Conservation (phyloP, 2,888 invertebrate genomes). For the Parascotia fuliginaria region DNA sequence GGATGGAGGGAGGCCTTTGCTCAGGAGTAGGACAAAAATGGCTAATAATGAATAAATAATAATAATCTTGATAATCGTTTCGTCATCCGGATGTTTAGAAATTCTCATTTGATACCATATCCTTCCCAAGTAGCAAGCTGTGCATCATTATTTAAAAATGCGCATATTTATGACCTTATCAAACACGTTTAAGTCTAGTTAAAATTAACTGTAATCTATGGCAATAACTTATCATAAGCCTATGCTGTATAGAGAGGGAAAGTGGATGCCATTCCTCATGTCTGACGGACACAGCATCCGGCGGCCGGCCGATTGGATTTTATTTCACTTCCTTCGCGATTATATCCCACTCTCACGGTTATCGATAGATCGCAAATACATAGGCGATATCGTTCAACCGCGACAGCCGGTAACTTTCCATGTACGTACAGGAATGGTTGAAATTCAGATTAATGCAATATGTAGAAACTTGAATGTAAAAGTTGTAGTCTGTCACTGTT, state of each 20-base stretch:
- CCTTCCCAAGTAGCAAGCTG: too few relatives aligned
- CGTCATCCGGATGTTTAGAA: too few relatives aligned
- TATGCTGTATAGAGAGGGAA: conserved; percentile 40
- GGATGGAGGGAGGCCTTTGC: too few relatives aligned
- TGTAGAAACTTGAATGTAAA: conserved; percentile 18
- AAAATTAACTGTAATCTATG: conserved; percentile 1
- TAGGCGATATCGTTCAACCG: conserved; percentile 19
- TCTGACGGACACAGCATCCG: conserved; percentile 41
- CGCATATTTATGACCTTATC: neutral
- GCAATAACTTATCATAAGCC: conserved; percentile 29
- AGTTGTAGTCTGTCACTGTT: too few relatives aligned
- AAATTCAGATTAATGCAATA: conserved; percentile 20
- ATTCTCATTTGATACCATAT: too few relatives aligned
- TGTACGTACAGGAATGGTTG: conserved; percentile 20
- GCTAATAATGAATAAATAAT: too few relatives aligned
- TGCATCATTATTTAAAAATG: too few relatives aligned
- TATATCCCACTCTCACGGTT: conserved; percentile 55
- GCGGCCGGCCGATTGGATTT: conserved; percentile 37
- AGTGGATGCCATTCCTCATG: conserved; percentile 40
- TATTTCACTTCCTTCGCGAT: conserved; percentile 50
- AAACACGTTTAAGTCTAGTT: neutral
- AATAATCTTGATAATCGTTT: too few relatives aligned
- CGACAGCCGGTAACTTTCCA: conserved; percentile 31
- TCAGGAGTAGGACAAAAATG: too few relatives aligned
- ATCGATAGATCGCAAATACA: conserved; percentile 41